phyloP scores from a whole-genome alignment of 2,888 invertebrate genomes.

The Caenorhabditis sp. region DNA sequence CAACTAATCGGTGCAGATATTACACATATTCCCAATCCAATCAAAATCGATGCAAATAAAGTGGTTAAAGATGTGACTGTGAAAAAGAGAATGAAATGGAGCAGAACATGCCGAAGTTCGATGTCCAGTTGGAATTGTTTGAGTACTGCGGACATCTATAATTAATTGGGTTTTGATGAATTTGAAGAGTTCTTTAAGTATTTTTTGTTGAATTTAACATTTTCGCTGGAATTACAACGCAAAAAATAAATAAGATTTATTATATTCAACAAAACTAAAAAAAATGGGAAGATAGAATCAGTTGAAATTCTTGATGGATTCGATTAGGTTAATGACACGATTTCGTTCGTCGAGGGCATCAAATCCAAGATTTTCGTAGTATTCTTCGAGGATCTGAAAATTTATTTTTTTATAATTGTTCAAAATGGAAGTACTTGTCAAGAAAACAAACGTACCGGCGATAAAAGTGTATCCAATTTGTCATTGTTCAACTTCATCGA shows the following conservation, averaged over 20 bases:
- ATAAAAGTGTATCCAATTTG: conserved; percentile 48
- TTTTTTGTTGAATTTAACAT: background rate
- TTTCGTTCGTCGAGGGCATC: conserved; percentile 45
- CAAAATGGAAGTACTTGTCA: background rate
- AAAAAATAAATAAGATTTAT: conserved; percentile 5
- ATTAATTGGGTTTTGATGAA: background rate
- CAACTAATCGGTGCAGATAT: background rate
- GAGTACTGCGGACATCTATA: background rate
- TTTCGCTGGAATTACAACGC: background rate
- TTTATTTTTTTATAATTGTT: too few species aligned
- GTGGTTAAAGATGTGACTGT: background rate
- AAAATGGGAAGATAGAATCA: background rate
- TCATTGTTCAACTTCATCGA: conserved; percentile 63
- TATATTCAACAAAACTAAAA: background rate
- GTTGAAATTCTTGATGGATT: conserved; percentile 8
- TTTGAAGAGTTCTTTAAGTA: background rate
- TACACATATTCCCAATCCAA: background rate
- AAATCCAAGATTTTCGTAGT: conserved; percentile 53
- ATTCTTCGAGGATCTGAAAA: conserved; percentile 50
- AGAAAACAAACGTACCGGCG: conserved; percentile 44
- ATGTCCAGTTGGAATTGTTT: conserved; percentile 7
- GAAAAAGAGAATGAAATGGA: background rate
- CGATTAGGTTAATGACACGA: conserved; percentile 44
- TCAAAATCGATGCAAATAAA: background rate
- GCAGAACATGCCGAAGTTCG: conserved; percentile 7